Evolutionary conservation across 2,113 vertebrate species (phyloP).

Genomic region (Ammodytes dubius): DNA sequence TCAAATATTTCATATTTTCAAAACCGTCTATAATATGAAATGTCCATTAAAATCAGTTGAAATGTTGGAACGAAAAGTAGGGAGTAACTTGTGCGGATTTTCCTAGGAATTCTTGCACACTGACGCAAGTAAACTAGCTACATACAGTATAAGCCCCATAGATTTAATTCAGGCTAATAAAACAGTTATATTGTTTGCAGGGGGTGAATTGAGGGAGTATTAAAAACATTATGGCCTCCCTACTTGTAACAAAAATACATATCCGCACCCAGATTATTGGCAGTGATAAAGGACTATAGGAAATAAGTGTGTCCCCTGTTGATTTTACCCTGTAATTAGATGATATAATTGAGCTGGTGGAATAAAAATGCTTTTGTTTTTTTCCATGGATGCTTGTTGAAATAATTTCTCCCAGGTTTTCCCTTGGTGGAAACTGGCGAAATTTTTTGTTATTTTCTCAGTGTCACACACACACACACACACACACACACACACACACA

Average conservation of each 20-base stretch:
- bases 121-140: slow-evolving; percentile 29
- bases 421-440: slow-evolving; percentile 67
- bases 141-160: slow-evolving; percentile 10
- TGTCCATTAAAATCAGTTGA: slow-evolving; percentile 3
- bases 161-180: slow-evolving; percentile 39
- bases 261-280: slow-evolving; percentile 49
- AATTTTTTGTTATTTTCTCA: slow-evolving; percentile 15
- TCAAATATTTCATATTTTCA: background rate
- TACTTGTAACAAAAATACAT: slow-evolving; percentile 48
- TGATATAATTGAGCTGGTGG: slow-evolving; percentile 29
- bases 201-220: slow-evolving; percentile 35
- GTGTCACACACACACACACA: no score
- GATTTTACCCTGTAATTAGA: slow-evolving; percentile 42
- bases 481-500: no score
- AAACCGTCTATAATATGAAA: background rate
- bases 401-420: slow-evolving; percentile 64
- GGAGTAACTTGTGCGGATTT: slow-evolving; percentile 13
- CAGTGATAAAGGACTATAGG: slow-evolving; percentile 24
- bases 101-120: slow-evolving; percentile 48
- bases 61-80: background rate
- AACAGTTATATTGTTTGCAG: slow-evolving; percentile 49
- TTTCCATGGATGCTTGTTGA: slow-evolving; percentile 50
- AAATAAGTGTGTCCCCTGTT: slow-evolving; percentile 23
- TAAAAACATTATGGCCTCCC: slow-evolving; percentile 20
- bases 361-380: slow-evolving; percentile 35